phyloP scores from a whole-genome alignment of 2,888 invertebrate species.

The Eubasilissa splendida region DNA sequence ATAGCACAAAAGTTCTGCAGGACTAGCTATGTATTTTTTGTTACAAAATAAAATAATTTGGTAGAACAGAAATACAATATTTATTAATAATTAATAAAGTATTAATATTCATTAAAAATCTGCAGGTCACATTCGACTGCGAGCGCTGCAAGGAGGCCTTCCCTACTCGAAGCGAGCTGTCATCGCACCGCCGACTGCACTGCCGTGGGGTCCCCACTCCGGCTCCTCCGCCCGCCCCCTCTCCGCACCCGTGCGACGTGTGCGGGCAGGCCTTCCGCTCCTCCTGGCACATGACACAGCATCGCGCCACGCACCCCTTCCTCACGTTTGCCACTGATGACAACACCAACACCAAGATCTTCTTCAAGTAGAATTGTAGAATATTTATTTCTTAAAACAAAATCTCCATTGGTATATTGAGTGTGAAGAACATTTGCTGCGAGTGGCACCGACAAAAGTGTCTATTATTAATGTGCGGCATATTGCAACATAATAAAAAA shows the following conservation, averaged over 20 bases:
- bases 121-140: conserved; percentile 49
- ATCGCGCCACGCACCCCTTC: conserved; percentile 70
- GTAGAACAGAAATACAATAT: neutral
- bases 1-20: no score
- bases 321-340: conserved; percentile 71
- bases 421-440: no score
- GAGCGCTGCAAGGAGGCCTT: conserved; percentile 48
- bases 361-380: conserved; percentile 64
- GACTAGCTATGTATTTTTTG: neutral
- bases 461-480: no score
- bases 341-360: conserved; percentile 68
- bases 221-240: neutral
- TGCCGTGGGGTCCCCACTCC: conserved; percentile 41
- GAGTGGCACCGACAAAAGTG: no score
- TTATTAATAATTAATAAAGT: neutral
- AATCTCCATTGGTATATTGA: no score
- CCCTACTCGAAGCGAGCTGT: conserved; percentile 45
- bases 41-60: neutral
- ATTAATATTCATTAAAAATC: neutral
- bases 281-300: conserved; percentile 66
- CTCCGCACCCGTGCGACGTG: conserved; percentile 64
- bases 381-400: no score
- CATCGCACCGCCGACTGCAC: conserved; percentile 52
- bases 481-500: no score
- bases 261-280: conserved; percentile 67